Evolutionary conservation across 2,113 vertebrate species (phyloP).

Genomic region (Tamias sibiricus): DNA sequence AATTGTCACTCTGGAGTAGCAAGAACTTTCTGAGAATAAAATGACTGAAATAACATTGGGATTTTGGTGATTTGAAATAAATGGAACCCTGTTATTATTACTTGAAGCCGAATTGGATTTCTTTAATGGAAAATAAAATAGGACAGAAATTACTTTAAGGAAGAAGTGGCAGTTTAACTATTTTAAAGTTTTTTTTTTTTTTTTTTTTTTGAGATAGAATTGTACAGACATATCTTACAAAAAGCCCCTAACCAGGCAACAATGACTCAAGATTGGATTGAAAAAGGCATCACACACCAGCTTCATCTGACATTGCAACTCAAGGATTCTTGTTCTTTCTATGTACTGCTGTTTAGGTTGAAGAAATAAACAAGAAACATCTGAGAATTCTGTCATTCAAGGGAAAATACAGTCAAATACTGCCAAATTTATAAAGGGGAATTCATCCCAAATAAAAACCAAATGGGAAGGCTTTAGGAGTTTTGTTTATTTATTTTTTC

Average conservation of each 20-base stretch:
- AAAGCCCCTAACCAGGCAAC: conserved; percentile 49
- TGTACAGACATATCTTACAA: background rate
- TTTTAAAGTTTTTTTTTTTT: background rate
- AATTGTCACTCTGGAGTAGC: conserved; percentile 80
- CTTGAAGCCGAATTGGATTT: conserved; percentile 75
- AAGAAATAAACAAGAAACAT: conserved; percentile 39
- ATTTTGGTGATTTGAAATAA: conserved; percentile 78
- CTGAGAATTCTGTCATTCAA: background rate
- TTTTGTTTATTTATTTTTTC: background rate
- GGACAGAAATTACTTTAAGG: conserved; percentile 54
- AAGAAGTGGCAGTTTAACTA: conserved; percentile 50
- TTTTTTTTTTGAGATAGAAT: conserved; percentile 42
- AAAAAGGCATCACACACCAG: background rate
- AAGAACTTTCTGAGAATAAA: conserved; percentile 81
- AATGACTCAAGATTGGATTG: background rate
- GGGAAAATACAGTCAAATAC: background rate
- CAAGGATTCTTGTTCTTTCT: background rate
- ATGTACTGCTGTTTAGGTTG: background rate
- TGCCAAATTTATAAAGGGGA: background rate
- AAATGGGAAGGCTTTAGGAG: background rate
- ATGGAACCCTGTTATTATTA: conserved; percentile 74
- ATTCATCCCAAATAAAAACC: background rate
- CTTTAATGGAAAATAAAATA: conserved; percentile 77
- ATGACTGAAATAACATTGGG: conserved; percentile 76
- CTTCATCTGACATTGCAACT: background rate